These are phyloP conservation scores for Aplocera efformata DNA, from an alignment of 2,888 invertebrate species.

Conservation along the genomic window DNA sequence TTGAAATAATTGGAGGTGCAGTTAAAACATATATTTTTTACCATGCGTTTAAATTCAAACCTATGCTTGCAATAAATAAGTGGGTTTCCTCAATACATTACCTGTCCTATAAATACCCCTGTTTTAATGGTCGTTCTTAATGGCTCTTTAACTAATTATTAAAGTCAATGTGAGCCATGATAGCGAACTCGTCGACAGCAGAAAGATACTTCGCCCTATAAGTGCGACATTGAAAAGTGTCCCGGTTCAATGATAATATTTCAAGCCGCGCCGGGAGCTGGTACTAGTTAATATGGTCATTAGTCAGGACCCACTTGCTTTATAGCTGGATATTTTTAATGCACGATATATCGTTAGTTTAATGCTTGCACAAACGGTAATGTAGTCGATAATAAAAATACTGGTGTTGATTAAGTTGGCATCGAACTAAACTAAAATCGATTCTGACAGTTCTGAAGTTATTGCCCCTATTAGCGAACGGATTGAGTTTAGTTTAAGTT, in stretches of 20 bases:
- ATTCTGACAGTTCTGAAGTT: too few relatives aligned
- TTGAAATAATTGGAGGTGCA: too few relatives aligned
- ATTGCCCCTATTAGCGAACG: too few relatives aligned
- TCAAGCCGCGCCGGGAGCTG: constrained; percentile 29
- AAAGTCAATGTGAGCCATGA: constrained; percentile 29
- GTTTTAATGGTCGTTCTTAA: constrained; percentile 27
- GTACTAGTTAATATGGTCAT: constrained; percentile 26
- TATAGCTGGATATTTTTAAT: too few relatives aligned
- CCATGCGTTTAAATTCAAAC: too few relatives aligned
- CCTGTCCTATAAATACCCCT: constrained; percentile 12
- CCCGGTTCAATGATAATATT: constrained; percentile 24
- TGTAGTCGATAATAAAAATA: too few relatives aligned
- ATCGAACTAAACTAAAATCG: too few relatives aligned
- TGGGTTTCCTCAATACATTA: constrained; percentile 16
- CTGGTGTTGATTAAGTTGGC: too few relatives aligned
- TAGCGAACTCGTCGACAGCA: constrained; percentile 25
- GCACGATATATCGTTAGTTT: constrained; percentile 1
- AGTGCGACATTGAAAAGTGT: constrained; percentile 40
- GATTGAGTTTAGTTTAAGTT: too few relatives aligned
- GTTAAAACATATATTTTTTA: too few relatives aligned
- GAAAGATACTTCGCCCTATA: constrained; percentile 28
- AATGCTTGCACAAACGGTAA: too few relatives aligned
- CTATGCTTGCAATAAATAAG: constrained; percentile 13
- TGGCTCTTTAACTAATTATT: constrained; percentile 32
- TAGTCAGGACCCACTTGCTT: constrained; percentile 16